Base-by-base conservation (phyloP, 2,797 vertebrate genomes). In the Jordanella pulchra region DNA sequence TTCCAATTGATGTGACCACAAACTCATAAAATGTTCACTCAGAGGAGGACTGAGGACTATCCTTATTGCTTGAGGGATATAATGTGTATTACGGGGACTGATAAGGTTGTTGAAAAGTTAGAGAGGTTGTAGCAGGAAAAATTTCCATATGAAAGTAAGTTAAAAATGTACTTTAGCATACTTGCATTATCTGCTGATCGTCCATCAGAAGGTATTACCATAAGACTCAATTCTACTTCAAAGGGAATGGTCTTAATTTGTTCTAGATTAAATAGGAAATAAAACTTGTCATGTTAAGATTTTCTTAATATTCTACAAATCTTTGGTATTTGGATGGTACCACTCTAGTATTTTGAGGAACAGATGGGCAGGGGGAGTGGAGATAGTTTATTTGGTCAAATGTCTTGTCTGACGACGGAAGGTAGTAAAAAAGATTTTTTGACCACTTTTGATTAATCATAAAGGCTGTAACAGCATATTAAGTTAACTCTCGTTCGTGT, bases 1-100 rank as follows among this genome's bases (percentile, higher is more conserved):
- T 71, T 71, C 56, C 82, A 67, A 45, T 80, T 27, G 73, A 72
- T 18, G 18, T 21, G 17, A 87, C 84, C 87, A 45, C 87, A 81
- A 76, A 32, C 83, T 84, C 78, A 80, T 83, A 82, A 86, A 73
- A 84, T 3, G 0, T 42, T 47, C 3, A 48, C 67, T 77, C 79
- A 75, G 82, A 79, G 73, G 25, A 80, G 71, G 55, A 86, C 81
- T 73, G 74, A 76, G 70, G 44, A 44, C 30, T 27, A 67, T 77
- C 56, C 81, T 82, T 80, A 83, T 66, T 63, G 55, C 70, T 74
- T 67, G 28, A 39, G 69, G 65, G 67, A 69, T 70, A 80, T 65
- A 54, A 65, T 77, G 69, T 78, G 60, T 66, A 56, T 56, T 79
- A 51, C 56, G 50, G 55, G 64, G 11, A n/a, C n/a, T 67, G 63